Conservation (phyloP, 2,888 invertebrate genomes). For the Phengaris arion region DNA sequence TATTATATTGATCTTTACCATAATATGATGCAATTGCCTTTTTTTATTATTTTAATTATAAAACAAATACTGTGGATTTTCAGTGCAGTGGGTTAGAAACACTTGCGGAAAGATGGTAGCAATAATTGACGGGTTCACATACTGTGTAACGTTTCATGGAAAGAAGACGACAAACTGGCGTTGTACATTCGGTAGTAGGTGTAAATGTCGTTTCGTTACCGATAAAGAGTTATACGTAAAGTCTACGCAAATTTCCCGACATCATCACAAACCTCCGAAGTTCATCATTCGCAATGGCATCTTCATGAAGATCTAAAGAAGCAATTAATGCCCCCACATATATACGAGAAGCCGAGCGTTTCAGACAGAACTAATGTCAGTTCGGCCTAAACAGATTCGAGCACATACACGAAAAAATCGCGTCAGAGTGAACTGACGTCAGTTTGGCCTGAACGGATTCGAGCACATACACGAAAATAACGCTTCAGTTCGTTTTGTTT, state of each 20-base stretch:
- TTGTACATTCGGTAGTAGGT: constrained; percentile 44
- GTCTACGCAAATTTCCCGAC: background rate
- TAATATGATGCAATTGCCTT: constrained; percentile 37
- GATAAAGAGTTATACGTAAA: background rate
- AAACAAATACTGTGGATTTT: constrained; percentile 25
- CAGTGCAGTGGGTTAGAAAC: constrained; percentile 41
- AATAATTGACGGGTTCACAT: constrained; percentile 47
- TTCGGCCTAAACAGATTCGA: too few relatives aligned
- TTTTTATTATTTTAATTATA: background rate
- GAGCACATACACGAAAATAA: too few relatives aligned
- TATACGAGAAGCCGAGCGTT: too few relatives aligned
- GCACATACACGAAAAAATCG: too few relatives aligned
- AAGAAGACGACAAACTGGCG: constrained; percentile 38
- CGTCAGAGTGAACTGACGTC: too few relatives aligned
- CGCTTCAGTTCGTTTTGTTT: too few relatives aligned
- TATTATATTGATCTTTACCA: too few relatives aligned
- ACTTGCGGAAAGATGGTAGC: constrained; percentile 39
- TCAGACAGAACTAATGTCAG: too few relatives aligned
- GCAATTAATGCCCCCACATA: too few relatives aligned
- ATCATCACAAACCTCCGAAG: constrained; percentile 42
- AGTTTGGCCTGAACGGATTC: too few relatives aligned
- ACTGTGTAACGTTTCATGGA: constrained; percentile 40
- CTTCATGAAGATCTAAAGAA: constrained; percentile 39
- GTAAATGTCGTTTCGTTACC: constrained; percentile 42
- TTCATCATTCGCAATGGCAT: constrained; percentile 44